A percentile compares a stretch with the other conserved stretches of the same genome.
Conservation (phyloP, 2,888 invertebrate genomes). For the Dicyrtoma fusca region DNA sequence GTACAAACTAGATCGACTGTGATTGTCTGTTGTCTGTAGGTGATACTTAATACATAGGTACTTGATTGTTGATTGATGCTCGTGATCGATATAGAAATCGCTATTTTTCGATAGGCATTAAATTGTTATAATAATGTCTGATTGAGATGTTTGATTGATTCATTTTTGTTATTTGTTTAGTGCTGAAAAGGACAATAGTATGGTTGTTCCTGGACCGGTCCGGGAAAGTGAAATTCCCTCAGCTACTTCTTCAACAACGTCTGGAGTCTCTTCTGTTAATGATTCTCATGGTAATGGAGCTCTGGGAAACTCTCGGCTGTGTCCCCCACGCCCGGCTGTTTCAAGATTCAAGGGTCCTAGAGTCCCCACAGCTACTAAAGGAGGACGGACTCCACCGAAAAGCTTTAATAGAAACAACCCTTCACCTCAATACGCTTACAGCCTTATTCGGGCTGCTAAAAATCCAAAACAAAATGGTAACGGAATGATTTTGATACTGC, state of each 20-base stretch:
- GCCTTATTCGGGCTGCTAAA: conserved; percentile 7
- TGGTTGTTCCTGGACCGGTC: background rate
- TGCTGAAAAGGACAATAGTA: background rate
- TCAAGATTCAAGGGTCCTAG: conserved; percentile 31
- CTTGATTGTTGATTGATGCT: too few species aligned
- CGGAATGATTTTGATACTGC: too few species aligned
- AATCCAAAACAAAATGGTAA: conserved; percentile 16
- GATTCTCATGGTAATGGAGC: too few species aligned
- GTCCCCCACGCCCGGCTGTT: background rate
- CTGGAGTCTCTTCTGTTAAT: background rate
- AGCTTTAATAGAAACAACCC: background rate
- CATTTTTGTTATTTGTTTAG: background rate
- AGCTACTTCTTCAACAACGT: conserved; percentile 15
- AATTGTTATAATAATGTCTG: too few species aligned
- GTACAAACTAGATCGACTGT: too few species aligned
- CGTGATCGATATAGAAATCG: too few species aligned
- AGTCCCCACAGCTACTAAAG: conserved; percentile 19
- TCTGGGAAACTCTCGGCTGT: background rate
- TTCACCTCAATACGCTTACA: conserved; percentile 4
- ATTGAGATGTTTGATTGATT: background rate
- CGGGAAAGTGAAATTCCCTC: background rate
- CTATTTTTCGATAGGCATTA: too few species aligned
- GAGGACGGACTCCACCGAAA: background rate
- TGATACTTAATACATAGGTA: too few species aligned
- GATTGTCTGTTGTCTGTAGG: too few species aligned